These are phyloP conservation scores for Amiota mariae DNA, from an alignment of 2,888 invertebrate species.

Conservation along the genomic window DNA sequence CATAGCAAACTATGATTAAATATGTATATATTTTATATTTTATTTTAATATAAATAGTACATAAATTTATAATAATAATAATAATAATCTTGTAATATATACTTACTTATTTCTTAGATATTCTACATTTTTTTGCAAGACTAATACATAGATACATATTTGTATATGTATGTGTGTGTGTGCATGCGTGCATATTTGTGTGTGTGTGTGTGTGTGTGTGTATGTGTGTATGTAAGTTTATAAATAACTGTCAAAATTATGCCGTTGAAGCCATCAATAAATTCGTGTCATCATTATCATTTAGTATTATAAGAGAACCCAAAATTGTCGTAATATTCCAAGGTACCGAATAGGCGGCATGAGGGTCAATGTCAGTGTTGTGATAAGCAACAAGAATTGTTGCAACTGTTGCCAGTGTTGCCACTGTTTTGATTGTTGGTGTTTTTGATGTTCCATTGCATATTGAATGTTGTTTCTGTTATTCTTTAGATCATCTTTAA, in stretches of 20 bases:
- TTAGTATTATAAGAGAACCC: slow-evolving; percentile 69
- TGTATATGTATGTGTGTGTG: background rate
- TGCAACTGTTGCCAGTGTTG: slow-evolving; percentile 46
- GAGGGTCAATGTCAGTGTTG: background rate
- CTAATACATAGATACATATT: no score
- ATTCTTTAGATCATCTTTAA: no score
- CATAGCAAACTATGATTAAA: background rate
- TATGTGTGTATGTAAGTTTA: slow-evolving; percentile 21
- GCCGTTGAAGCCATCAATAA: no score
- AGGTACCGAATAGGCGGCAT: slow-evolving; percentile 63
- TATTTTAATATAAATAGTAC: no score
- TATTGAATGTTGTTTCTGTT: slow-evolving; percentile 20
- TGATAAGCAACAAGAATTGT: slow-evolving; percentile 58
- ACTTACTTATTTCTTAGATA: no score
- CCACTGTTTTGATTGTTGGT: slow-evolving; percentile 26
- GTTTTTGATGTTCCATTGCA: slow-evolving; percentile 2
- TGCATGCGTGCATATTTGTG: slow-evolving; percentile 22
- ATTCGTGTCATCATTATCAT: background rate
- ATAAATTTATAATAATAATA: no score
- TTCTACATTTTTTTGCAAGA: no score
- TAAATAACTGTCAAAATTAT: background rate
- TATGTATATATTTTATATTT: background rate
- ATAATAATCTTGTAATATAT: no score
- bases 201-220: slow-evolving; percentile 33
- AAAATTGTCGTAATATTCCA: slow-evolving; percentile 40